These are phyloP conservation scores for Poeciliopsis prolifica DNA, from an alignment of 2,113 vertebrate genomes.

Conservation along the genomic window DNA sequence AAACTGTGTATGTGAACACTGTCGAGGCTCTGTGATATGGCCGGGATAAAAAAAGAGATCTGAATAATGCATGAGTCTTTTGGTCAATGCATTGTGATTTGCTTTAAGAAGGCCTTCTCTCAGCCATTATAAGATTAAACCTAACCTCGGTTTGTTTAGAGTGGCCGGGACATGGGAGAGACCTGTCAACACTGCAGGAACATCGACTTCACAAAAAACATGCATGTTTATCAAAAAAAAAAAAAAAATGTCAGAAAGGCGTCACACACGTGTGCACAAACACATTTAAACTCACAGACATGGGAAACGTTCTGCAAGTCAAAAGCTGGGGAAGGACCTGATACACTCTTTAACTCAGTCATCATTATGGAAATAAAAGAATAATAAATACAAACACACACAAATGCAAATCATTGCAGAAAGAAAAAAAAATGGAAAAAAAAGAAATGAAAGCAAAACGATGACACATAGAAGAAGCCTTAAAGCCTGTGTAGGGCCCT, in stretches of 20 bases:
- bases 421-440: not conserved
- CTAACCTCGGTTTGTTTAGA: slow-evolving; percentile 75
- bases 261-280: not conserved
- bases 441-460: not conserved
- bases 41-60: slow-evolving; percentile 35
- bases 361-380: not conserved
- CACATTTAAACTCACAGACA: slow-evolving; percentile 1
- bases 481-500: not conserved
- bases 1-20: slow-evolving; percentile 30
- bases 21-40: slow-evolving; percentile 71
- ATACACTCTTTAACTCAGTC: not conserved
- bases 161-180: slow-evolving; percentile 68
- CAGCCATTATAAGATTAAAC: slow-evolving; percentile 84
- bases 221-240: not conserved
- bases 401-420: not conserved
- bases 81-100: slow-evolving; percentile 83
- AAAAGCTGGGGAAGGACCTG: not conserved
- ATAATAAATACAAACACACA: not conserved
- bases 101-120: slow-evolving; percentile 78
- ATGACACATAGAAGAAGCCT: not conserved
- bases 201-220: slow-evolving; percentile 37
- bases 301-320: not conserved
- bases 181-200: slow-evolving; percentile 75
- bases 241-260: slow-evolving; percentile 17
- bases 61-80: slow-evolving; percentile 83